A percentile compares a stretch with the other conserved stretches of the same genome.
These are phyloP conservation scores for Chalcosyrphus nemorum DNA, from an alignment of 2,888 invertebrate species.

Conservation along the genomic window DNA sequence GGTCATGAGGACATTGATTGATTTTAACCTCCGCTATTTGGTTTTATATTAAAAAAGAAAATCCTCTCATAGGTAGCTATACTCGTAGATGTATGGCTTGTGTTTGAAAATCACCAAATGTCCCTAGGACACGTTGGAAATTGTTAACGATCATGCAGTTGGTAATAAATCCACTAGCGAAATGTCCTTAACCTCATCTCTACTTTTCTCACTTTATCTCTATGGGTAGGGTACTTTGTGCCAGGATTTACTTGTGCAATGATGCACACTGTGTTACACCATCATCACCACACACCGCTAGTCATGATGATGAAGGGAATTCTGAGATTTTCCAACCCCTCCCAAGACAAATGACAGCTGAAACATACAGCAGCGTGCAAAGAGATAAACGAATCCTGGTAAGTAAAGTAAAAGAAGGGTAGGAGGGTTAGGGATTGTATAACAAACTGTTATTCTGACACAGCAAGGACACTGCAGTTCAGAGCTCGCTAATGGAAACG, in stretches of 20 bases:
- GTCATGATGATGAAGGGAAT: constrained; percentile 35
- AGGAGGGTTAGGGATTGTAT: neutral
- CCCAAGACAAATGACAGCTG: constrained; percentile 50
- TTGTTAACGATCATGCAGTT: constrained; percentile 19
- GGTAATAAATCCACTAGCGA: constrained; percentile 50
- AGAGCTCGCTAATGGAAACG: constrained; percentile 57
- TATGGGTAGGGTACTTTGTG: neutral
- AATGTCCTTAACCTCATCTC: constrained; percentile 43
- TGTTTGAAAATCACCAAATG: constrained; percentile 4
- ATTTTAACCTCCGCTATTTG: constrained; percentile 55
- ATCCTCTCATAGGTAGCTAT: neutral
- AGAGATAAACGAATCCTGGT: constrained; percentile 28
- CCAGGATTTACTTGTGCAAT: constrained; percentile 54
- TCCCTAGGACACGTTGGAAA: constrained; percentile 37
- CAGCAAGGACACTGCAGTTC: constrained; percentile 58
- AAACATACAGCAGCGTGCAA: constrained; percentile 23
- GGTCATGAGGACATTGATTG: constrained; percentile 62
- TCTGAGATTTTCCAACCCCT: constrained; percentile 45
- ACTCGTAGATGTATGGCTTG: neutral
- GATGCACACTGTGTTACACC: constrained; percentile 19
- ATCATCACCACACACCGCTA: neutral
- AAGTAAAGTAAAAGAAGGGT: neutral
- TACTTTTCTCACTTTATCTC: constrained; percentile 8
- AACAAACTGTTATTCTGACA: constrained; percentile 43
- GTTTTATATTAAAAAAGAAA: neutral